Base-by-base conservation (phyloP, 2,797 vertebrate species). In the Cygnus olor region DNA sequence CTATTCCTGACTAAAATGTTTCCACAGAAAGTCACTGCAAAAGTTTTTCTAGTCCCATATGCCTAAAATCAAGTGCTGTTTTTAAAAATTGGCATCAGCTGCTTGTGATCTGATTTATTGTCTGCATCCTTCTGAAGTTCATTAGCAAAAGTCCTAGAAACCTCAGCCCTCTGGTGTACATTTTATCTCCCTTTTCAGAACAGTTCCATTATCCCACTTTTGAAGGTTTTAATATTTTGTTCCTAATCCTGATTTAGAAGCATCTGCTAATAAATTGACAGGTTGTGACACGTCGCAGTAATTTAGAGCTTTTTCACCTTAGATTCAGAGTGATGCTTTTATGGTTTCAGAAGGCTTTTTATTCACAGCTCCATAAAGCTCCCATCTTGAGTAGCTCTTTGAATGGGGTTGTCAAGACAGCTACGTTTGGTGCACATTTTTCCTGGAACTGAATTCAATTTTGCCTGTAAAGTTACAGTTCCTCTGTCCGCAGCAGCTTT, bases 221-320 rank as follows among this genome's bases (percentile, higher is more conserved):
- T 72, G 36, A 91, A 93, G 30, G 86, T 56, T 85, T 94, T 53
- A 8, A 28, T 93, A 87, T 94, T 95, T 89, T 84, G 54, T 84
- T 95, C 85, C 79, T 86, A 45, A 90, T 45, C 77, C 71, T 90
- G 76, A 96, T 95, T 96, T 96, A 96, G 85, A 92, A 96, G 61
- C 88, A 85, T 85, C 90, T 90, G 69, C 77, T 96, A 96, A 97
- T 96, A 96, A 95, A 97, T 19, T 96, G 96, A 90, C 94, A 95
- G 85, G 68, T 89, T 96, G 71, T 96, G 95, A 95, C 93, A 93
- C 4, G 5, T 80, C 51, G 65, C 63, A 45, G 79, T 85, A 96
- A 96, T 95, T 94, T 80, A 94, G 47, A 94, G 81, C 61, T 94
- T 95, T 95, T 91, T 73, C 77, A 95, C 94, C 94, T 89, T 58